Evolutionary conservation across 2,113 vertebrate genomes (phyloP), one percentile per base, ranked within the genome.

Genomic region (Oncorhynchus clarkii): DNA sequence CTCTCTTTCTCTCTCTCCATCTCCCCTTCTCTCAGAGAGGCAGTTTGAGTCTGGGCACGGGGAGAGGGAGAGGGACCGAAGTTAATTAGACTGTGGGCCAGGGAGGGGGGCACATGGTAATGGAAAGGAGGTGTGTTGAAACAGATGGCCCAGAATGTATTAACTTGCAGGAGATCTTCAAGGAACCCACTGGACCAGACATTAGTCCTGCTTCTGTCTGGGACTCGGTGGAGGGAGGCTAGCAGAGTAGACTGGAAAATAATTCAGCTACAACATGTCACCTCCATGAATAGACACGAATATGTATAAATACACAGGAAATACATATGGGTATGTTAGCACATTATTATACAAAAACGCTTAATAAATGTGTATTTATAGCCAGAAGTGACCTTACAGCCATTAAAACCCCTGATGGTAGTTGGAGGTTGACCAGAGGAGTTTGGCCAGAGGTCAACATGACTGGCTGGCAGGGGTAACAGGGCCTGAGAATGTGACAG

Each of bases 141-240:
- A 90, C 91, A 93, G 92, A 91, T 92, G 92, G 91, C 88, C 84
- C 84, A 87, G 92, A 92, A 93, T 94, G 88, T 92, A 93, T 94
- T 93, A 92, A 91, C 92, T 91, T 90, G 86, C 90, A 89, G 90
- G 86, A 91, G 90, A 73, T 83, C 87, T 92, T 84, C 85, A 88
- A 91, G 88, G 85, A 91, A 91, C 85, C 88, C 83, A 83, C 87
- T 84, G 86, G 85, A 89, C 85, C 90, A 92, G 88, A 92, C 91
- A 89, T 89, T 86, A 88, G 90, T 87, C 88, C 87, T 88, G 91
- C 84, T 86, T 86, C 80, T 87, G 90, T 91, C 89, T 91, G 78
- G 77, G 18, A 27, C 66, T 45, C 8, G 39, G 39, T 45, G 39
- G 39, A 9, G 2, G 9, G 79, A 81, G 76, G 83, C 80, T 80